Base-by-base conservation (phyloP, 2,113 vertebrate species). In the Colinus virginianus region DNA sequence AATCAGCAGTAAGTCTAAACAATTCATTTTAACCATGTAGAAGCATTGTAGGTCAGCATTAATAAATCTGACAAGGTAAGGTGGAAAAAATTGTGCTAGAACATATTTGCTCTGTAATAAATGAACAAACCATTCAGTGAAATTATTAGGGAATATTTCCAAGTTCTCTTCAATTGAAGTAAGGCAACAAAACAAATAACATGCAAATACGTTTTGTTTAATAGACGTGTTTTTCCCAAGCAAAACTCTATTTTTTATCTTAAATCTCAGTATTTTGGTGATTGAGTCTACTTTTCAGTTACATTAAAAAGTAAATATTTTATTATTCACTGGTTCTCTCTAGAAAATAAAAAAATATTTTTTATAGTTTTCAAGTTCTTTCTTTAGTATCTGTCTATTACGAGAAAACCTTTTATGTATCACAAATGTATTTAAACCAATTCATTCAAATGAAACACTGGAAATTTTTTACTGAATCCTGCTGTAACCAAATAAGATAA, bases 1-100 rank as follows among this genome's bases (percentile, higher is more conserved):
- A 85, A 80, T 17, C 46, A 84, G 64, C 51, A 90, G 80, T 86
- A 94, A 72, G 85, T 78, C 69, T 93, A 66, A 78, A 82, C 69
- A 82, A 74, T 78, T 89, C 81, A 53, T 94, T 67, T 88, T 42
- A 48, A 63, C 55, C 71, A 48, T 67, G 55, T 49, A 81, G 77
- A 81, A 59, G 20, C 84, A 87, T 85, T 95, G 46, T 85, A 84
- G 67, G 71, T 90, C 78, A 90, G 36, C 46, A 64, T 23, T 91
- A 91, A 93, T 69, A 63, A 93, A 90, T 71, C 34, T 94, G 78
- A 79, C 32, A 92, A 87, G 22, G 63, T 17, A 62, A 43, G 30
- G 48, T 68, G 15, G 28, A 72, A 59, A 92, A 91, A 79, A 77
- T 7, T 55, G 23, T 64, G 42, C n/a, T 76, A n/a, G 88, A 87